Percentiles rank a stretch among this genome's conserved stretches.
Evolutionary conservation across 2,113 vertebrate species (phyloP).

Genomic region (Tragelaphus scriptus): DNA sequence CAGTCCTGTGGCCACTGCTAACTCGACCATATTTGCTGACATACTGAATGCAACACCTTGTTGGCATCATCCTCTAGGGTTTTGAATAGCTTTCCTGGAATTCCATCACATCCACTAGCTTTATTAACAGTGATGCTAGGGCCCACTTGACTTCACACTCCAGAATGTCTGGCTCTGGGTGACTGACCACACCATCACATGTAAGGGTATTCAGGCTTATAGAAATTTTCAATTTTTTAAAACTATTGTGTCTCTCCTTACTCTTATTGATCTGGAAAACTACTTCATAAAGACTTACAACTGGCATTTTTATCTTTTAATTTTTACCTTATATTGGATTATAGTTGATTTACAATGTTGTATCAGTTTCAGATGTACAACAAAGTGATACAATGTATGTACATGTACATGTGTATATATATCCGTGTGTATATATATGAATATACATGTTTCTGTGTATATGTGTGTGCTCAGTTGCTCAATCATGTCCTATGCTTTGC

Average conservation of each 20-base stretch:
- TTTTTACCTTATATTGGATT: not conserved
- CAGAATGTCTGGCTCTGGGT: not conserved
- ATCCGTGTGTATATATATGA: too few species aligned
- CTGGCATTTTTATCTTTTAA: not conserved
- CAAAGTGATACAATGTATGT: not conserved
- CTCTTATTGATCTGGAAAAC: not conserved
- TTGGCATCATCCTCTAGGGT: not conserved
- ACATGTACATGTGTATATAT: too few species aligned
- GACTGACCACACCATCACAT: not conserved
- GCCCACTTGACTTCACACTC: not conserved
- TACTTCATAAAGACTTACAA: not conserved
- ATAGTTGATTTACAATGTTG: not conserved
- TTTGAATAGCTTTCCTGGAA: not conserved
- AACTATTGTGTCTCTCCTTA: not conserved
- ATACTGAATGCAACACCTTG: not conserved
- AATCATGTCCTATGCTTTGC: fast-evolving
- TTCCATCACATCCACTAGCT: not conserved
- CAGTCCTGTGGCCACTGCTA: not conserved
- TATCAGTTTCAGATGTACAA: not conserved
- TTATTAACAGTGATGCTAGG: not conserved
- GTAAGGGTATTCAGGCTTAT: not conserved
- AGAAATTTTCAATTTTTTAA: not conserved
- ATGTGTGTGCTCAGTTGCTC: not conserved
- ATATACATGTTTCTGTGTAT: not conserved
- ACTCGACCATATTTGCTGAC: not conserved